phyloP scores from a whole-genome alignment of 92 coral and sea anemone genomes.

The Parazoanthus swiftii region DNA sequence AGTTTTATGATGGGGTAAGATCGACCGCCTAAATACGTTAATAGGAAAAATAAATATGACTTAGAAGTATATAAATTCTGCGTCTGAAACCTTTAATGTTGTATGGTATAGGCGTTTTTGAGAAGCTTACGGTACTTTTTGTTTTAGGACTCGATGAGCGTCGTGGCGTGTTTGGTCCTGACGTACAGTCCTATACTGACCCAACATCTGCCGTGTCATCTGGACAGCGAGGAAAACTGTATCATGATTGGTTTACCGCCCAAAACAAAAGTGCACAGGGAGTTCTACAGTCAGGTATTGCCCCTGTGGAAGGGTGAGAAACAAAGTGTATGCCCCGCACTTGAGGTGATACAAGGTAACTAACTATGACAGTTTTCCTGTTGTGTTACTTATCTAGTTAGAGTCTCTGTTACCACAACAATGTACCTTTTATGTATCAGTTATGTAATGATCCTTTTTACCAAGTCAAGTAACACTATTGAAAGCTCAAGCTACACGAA shows the following conservation, averaged over 20 bases:
- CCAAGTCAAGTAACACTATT: background rate
- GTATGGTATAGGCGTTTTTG: background rate
- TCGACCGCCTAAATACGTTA: too few relatives aligned
- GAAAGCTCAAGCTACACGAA: too few relatives aligned
- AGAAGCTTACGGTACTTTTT: background rate
- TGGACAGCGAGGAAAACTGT: constrained; percentile 46
- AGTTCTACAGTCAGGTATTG: constrained; percentile 74
- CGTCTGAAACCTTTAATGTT: background rate
- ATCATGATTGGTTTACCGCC: constrained; percentile 68
- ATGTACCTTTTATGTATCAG: background rate
- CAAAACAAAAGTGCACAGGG: constrained; percentile 68
- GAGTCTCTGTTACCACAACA: too few relatives aligned
- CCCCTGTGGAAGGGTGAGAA: constrained; percentile 71
- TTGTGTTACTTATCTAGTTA: background rate
- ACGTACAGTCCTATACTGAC: constrained; percentile 48
- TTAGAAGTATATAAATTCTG: background rate
- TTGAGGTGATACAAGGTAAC: constrained; percentile 65
- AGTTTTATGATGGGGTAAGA: constrained; percentile 82
- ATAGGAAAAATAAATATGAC: too few relatives aligned
- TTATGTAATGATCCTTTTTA: background rate
- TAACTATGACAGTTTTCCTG: background rate
- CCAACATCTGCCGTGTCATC: constrained; percentile 62
- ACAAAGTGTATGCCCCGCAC: constrained; percentile 43
- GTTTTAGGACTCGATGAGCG: constrained; percentile 61
- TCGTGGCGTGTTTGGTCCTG: constrained; percentile 60